Evolutionary conservation across 2,888 invertebrate genomes (phyloP).

Genomic region (Griposia aprilina): DNA sequence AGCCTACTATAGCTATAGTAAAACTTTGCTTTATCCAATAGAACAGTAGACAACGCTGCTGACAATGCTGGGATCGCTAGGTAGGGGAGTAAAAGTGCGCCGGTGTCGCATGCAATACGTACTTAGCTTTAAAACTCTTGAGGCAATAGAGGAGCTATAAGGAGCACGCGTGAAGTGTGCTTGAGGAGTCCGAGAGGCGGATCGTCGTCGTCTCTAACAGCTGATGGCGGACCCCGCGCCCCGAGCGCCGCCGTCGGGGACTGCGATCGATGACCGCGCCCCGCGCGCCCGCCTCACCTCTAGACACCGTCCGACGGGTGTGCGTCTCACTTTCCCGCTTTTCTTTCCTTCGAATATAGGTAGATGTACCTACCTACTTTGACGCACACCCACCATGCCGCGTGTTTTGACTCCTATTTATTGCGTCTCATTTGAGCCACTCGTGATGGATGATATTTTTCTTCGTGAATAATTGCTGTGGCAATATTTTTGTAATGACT

Average conservation of each 20-base stretch:
- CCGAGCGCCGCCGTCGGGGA: constrained; percentile 78
- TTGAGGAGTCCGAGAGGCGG: constrained; percentile 67
- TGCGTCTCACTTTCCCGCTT: constrained; percentile 86
- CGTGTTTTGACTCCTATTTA: constrained; percentile 72
- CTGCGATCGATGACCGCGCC: constrained; percentile 87
- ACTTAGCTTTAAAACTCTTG: constrained; percentile 50
- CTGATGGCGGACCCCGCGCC: constrained; percentile 84
- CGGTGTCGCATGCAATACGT: constrained; percentile 44
- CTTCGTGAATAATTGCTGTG: constrained; percentile 50
- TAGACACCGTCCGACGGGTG: constrained; percentile 75
- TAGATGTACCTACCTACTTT: constrained; percentile 64
- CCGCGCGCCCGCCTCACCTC: constrained; percentile 80
- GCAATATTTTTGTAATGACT: constrained; percentile 34
- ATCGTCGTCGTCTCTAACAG: constrained; percentile 81
- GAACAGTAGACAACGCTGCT: constrained; percentile 33
- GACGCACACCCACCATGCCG: constrained; percentile 67
- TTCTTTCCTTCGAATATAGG: constrained; percentile 81
- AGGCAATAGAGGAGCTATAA: constrained; percentile 61
- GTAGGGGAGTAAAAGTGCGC: constrained; percentile 30
- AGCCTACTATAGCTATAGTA: background rate
- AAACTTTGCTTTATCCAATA: constrained; percentile 6
- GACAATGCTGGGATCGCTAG: constrained; percentile 27
- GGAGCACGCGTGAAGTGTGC: constrained; percentile 62
- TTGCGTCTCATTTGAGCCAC: constrained; percentile 72
- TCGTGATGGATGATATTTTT: constrained; percentile 76